A percentile compares a stretch with the other conserved stretches of the same genome.
Conservation (phyloP, 2,113 vertebrate species). For the Agapornis roseicollis region DNA sequence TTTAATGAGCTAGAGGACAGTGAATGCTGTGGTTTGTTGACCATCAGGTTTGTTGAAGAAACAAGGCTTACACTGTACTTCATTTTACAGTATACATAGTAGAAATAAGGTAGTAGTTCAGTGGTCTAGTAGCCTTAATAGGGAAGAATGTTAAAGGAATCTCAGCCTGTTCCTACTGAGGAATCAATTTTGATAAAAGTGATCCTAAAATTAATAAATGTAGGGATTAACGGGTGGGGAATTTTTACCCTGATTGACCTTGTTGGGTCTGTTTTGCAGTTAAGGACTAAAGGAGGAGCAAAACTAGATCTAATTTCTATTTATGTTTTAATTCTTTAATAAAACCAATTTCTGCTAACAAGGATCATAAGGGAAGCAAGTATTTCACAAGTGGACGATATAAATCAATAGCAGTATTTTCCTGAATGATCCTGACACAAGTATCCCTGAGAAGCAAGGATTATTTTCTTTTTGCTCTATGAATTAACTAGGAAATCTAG, state of each 20-base stretch:
- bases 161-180: background rate
- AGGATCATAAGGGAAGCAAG: background rate
- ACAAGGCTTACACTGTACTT: background rate
- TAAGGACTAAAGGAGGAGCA: background rate
- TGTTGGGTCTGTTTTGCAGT: background rate
- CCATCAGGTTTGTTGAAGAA: background rate
- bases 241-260: background rate
- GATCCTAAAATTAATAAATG: background rate
- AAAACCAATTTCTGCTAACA: background rate
- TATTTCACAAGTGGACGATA: background rate
- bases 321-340: background rate
- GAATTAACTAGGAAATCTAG: background rate
- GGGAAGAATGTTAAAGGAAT: background rate
- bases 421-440: background rate
- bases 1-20: background rate
- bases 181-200: background rate
- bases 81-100: background rate
- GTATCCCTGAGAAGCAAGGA: background rate
- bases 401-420: background rate
- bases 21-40: background rate
- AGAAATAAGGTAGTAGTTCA: background rate
- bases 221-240: background rate
- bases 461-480: background rate
- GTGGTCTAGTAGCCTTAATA: background rate
- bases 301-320: background rate